Evolutionary conservation across 2,888 invertebrate species (phyloP), one percentile per base, ranked within the genome.

Genomic region (Ceraclea dissimilis): DNA sequence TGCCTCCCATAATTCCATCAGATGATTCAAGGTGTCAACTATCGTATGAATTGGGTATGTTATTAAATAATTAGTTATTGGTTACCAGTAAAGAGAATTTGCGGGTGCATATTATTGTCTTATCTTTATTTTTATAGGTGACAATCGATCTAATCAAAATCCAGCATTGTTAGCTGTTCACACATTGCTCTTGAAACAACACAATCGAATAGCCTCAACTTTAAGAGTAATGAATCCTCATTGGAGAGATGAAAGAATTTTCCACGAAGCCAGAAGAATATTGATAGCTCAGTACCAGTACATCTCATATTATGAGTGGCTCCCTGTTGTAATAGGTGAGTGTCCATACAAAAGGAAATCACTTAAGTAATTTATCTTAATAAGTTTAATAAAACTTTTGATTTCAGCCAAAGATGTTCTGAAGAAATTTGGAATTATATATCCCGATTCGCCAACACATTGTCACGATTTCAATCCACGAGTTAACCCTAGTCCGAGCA

Each of bases 301-400:
- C 54, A 76, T 79, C 21, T 70, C 70, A 54, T 79, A 76, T 66
- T 78, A 78, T 62, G 79, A 79, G 63, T 79, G 78, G 77, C 65
- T 79, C 17, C 78, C 78, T 1, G 71, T 77, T 20, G 72, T 78
- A 59, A 63, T 78, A 19, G 75, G 75, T 64, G 58, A 50, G 11
- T 5, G 16, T 13, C 46, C 5, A 17, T 26, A 26, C 10, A 26
- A 26, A 26, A 4, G 4, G 26, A 26, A 26, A 26, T n/a, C 26
- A 26, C 10, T 26, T 26, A 26, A 26, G 10, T 26, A 10, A 26
- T 4, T 10, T 26, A 10, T 10, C 10, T 26, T 26, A 10, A 4
- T 26, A 4, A 26, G 10, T 26, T 26, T 6, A 26, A 26, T 26
- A 10, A 26, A 26, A 26, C 26, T 6, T 26, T 6, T 26, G 4